Percentiles rank a stretch among this genome's conserved stretches.
Conservation (phyloP, 2,888 invertebrate species). For the Lypha dubia region DNA sequence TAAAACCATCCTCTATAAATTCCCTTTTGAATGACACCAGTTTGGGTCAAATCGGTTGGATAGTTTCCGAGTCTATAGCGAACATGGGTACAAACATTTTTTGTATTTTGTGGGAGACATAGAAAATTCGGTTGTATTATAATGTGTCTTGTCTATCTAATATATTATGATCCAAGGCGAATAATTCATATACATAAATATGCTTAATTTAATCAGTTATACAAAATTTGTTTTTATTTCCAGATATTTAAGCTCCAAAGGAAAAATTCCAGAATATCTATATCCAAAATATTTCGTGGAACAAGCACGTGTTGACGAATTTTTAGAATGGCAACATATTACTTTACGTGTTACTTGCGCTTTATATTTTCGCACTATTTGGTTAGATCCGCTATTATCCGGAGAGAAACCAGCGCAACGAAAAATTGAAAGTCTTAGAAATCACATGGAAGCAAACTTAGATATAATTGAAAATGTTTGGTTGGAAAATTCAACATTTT, state of each 20-base stretch:
- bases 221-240: conserved; percentile 22
- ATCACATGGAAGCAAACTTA: conserved; percentile 85
- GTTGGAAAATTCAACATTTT: conserved; percentile 84
- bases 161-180: too few species aligned
- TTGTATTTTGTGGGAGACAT: too few species aligned
- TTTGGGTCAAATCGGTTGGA: too few species aligned
- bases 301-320: conserved; percentile 88
- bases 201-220: not conserved
- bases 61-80: too few species aligned
- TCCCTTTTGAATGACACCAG: too few species aligned
- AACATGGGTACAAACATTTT: too few species aligned
- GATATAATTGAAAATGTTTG: conserved; percentile 86
- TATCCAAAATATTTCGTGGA: conserved; percentile 86
- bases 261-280: conserved; percentile 85
- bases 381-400: conserved; percentile 84
- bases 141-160: too few species aligned
- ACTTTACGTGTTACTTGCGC: conserved; percentile 85
- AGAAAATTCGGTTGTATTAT: too few species aligned
- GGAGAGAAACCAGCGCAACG: conserved; percentile 83
- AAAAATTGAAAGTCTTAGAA: conserved; percentile 81
- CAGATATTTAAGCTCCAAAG: conserved; percentile 79
- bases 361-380: conserved; percentile 85
- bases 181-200: too few species aligned
- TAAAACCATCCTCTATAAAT: too few species aligned
- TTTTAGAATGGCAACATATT: conserved; percentile 89